Evolutionary conservation across 1,140 invertebrate genomes (phyloP), one percentile per base, ranked within the genome.

Genomic region (Bombus fervidus): DNA sequence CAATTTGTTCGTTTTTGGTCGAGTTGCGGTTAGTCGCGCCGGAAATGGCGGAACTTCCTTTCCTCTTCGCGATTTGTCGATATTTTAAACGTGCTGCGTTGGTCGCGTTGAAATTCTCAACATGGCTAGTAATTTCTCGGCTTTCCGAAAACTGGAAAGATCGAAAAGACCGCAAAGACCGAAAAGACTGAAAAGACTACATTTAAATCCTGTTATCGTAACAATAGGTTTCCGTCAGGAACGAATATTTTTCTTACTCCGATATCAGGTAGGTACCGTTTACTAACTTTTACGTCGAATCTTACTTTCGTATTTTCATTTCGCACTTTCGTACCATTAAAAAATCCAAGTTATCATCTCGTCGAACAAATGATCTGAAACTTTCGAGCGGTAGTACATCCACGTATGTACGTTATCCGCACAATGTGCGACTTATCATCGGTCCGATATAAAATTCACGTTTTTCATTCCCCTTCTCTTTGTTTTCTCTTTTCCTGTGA

Each of bases 321-420:
- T 18, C 47, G 10, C 12, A n/a, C 57, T 47, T 47, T 47, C 47
- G 10, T 59, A 59, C 59, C 28, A 0, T 13, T n/a, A n/a, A 62
- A n/a, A n/a, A n/a, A 13, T 62, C 59, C 28, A 13, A n/a, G 12
- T n/a, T n/a, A 28, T 62, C 25, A 0, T n/a, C 28, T 62, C 59
- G 28, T 13, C 28, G 25, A 62, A n/a, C 0, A 62, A 62, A 62
- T 0, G 28, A 62, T n/a, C 0, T 1, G 28, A n/a, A 62, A 62
- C 3, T 13, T 62, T 62, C 12, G 28, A 62, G 47, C 47, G 2
- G 0, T 8, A 22, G 6, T 22, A 22, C 18, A n/a, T n/a, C 3
- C 0, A 4, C 64, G 0, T 18, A 18, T 1, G 13, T 64, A 64
- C 0, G 12, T 22, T 68, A 10, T 68, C 0, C 3, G 15, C 25